Percentiles rank a stretch among this genome's conserved stretches.
Evolutionary conservation across 1,140 invertebrate genomes (phyloP).

Genomic region (Drosophila pachea): DNA sequence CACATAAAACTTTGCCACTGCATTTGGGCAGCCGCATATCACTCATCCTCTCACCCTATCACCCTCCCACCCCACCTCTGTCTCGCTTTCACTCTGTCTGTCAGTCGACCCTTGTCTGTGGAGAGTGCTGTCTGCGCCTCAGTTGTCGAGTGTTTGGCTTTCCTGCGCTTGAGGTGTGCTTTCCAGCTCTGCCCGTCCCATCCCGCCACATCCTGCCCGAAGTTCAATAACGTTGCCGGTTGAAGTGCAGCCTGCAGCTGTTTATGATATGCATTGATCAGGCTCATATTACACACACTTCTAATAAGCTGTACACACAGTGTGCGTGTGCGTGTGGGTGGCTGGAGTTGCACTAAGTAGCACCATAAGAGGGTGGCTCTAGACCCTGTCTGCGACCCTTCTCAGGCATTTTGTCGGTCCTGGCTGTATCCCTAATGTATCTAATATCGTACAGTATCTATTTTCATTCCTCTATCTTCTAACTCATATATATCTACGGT

Average conservation of each 20-base stretch:
- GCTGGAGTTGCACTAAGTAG: too few relatives aligned
- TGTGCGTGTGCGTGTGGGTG: background rate
- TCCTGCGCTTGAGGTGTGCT: constrained; percentile 62
- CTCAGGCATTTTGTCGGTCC: too few relatives aligned
- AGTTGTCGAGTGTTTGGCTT: constrained; percentile 50
- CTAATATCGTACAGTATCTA: too few relatives aligned
- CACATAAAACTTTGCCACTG: constrained; percentile 66
- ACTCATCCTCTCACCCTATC: too few relatives aligned
- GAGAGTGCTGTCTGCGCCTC: constrained; percentile 17
- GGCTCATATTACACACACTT: constrained; percentile 49
- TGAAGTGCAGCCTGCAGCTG: constrained; percentile 5
- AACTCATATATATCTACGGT: too few relatives aligned
- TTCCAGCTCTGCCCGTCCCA: constrained; percentile 21
- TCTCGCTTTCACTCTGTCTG: constrained; percentile 18
- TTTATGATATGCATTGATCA: constrained; percentile 40
- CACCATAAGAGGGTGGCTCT: too few relatives aligned
- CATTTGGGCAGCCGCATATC: constrained; percentile 39
- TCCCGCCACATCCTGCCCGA: constrained; percentile 36
- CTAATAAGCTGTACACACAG: constrained; percentile 47
- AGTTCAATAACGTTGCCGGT: constrained; percentile 49
- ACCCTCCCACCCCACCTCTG: background rate
- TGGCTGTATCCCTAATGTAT: too few relatives aligned
- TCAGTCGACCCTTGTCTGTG: constrained; percentile 20
- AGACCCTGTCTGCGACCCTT: too few relatives aligned
- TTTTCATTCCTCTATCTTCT: too few relatives aligned